Evolutionary conservation across 2,888 invertebrate genomes (phyloP), one percentile per base, ranked within the genome.

Genomic region (Napeogenes sylphis): DNA sequence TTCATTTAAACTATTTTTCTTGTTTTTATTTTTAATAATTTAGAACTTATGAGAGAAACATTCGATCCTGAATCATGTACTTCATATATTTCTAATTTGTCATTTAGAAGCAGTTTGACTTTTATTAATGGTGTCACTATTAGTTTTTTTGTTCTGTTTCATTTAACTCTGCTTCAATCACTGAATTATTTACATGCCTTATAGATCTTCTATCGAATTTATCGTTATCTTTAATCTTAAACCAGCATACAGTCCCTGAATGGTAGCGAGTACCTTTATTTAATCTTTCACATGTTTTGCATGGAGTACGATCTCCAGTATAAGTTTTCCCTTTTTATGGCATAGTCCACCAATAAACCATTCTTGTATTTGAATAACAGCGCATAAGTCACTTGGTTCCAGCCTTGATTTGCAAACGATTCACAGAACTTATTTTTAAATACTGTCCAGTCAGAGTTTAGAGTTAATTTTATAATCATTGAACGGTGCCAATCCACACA

Each of bases 1-100:
- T 45, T 45, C 45, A 45, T 45, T 45, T 12, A 45, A 12, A 45
- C 45, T 45, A 4, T 45, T 45, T 45, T 13, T 45, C 13, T 45
- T 45, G 10, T 45, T n/a, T n/a, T n/a, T 45, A 45, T 10, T 45
- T 63, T 68, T 54, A 70, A 56, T 55, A 72, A 65, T 67, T 61
- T 72, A 4, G 71, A 68, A 68, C 72, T 73, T 35, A 73, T 73
- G 55, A 74, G 60, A 14, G 73, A 72, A 35, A 75, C 70, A 65
- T 75, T 70, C 13, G 70, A 72, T 8, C 71, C n/a, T n/a, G n/a
- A n/a, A n/a, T n/a, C n/a, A n/a, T n/a, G n/a, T n/a, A n/a, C n/a
- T n/a, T n/a, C n/a, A n/a, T n/a, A n/a, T n/a, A n/a, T n/a, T n/a
- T n/a, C n/a, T n/a, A n/a, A n/a, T n/a, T n/a, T n/a, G n/a, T n/a